Conservation (phyloP, 2,888 invertebrate species). For the Tridacna crocea region DNA sequence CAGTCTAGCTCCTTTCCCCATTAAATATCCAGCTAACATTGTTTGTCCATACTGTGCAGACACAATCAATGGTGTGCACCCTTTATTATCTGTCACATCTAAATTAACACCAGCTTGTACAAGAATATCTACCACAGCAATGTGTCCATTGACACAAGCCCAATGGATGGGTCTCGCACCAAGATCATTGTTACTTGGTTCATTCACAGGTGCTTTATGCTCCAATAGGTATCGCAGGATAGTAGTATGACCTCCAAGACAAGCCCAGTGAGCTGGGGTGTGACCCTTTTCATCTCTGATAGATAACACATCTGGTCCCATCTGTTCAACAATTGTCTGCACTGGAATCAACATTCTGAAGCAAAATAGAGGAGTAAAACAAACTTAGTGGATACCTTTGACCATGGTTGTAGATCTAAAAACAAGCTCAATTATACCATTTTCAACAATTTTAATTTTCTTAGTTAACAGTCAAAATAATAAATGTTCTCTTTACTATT, state of each 20-base stretch:
- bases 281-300: constrained; percentile 96
- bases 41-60: constrained; percentile 97
- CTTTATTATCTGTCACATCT: constrained; percentile 95
- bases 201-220: constrained; percentile 90
- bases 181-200: constrained; percentile 94
- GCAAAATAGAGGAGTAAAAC: constrained; percentile 45
- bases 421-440: too few relatives aligned
- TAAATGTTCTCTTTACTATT: too few relatives aligned
- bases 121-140: constrained; percentile 92
- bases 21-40: constrained; percentile 94
- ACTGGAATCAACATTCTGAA: constrained; percentile 92
- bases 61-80: constrained; percentile 92
- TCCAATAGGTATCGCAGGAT: constrained; percentile 94
- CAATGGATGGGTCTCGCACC: constrained; percentile 96
- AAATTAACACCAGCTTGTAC: constrained; percentile 91
- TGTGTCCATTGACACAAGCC: constrained; percentile 96
- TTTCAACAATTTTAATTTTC: too few relatives aligned
- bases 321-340: constrained; percentile 92
- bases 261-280: constrained; percentile 96
- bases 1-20: constrained; percentile 95
- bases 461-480: too few relatives aligned
- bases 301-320: constrained; percentile 89
- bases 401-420: too few relatives aligned
- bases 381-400: too few relatives aligned
- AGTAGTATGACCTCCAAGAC: constrained; percentile 94